phyloP scores from a whole-genome alignment of 2,888 invertebrate genomes.

The Limnephilus lunatus region DNA sequence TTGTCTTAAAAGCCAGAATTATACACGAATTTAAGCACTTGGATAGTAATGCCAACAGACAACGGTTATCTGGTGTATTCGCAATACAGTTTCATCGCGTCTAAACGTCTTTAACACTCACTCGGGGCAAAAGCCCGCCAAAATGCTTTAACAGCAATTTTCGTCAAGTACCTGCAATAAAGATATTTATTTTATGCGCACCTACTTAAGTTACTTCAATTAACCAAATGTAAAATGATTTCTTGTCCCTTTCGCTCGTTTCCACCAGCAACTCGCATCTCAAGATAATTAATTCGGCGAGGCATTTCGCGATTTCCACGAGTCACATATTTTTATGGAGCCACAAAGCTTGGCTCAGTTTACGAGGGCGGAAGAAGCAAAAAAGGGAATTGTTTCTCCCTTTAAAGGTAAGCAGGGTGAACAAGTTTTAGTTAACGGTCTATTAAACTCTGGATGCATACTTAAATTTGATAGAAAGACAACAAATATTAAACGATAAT shows the following conservation, averaged over 20 bases:
- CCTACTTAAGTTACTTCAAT: slow-evolving; percentile 27
- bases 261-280: slow-evolving; percentile 16
- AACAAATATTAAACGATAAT: background rate
- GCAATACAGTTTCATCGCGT: background rate
- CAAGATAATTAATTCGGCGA: slow-evolving; percentile 35
- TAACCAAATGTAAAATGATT: slow-evolving; percentile 21
- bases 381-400: slow-evolving; percentile 19
- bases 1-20: background rate
- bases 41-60: background rate
- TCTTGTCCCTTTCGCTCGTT: background rate
- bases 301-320: slow-evolving; percentile 30
- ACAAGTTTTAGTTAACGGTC: slow-evolving; percentile 37
- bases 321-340: slow-evolving; percentile 57
- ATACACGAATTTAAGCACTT: background rate
- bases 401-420: slow-evolving; percentile 39
- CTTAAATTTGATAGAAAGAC: background rate
- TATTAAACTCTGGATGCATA: background rate
- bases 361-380: slow-evolving; percentile 49
- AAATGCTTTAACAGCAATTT: slow-evolving; percentile 8
- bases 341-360: slow-evolving; percentile 43
- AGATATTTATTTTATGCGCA: slow-evolving; percentile 38
- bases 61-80: background rate
- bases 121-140: background rate
- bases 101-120: background rate
- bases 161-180: background rate